Conservation (phyloP, 2,888 invertebrate genomes). For the Deilephila elpenor region DNA sequence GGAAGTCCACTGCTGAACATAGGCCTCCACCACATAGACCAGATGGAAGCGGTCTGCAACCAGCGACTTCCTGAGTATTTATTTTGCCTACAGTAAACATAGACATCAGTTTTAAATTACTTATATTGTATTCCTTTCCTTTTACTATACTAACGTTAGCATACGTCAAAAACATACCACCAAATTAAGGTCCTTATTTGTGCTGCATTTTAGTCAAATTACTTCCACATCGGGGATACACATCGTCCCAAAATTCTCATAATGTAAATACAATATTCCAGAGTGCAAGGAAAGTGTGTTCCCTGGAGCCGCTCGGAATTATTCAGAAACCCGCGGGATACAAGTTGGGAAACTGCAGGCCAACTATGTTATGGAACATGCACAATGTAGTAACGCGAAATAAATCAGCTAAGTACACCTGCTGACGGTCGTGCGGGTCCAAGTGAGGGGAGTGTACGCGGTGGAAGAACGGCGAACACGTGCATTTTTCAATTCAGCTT, state of each 20-base stretch:
- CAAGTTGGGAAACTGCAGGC: neutral
- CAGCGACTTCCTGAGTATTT: too few species aligned
- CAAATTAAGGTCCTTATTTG: too few species aligned
- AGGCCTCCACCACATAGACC: too few species aligned
- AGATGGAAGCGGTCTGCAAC: too few species aligned
- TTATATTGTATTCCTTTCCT: too few species aligned
- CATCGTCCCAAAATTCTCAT: neutral
- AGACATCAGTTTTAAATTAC: too few species aligned
- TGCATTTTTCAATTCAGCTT: neutral
- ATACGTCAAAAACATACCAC: too few species aligned
- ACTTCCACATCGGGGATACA: neutral
- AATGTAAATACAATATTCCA: neutral
- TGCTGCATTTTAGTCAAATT: too few species aligned
- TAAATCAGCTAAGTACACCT: conserved; percentile 19
- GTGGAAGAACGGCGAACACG: neutral
- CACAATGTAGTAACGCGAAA: conserved; percentile 20
- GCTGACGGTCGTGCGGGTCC: neutral
- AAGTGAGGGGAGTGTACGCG: neutral
- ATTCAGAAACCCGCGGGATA: conserved; percentile 15
- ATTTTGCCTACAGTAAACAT: too few species aligned
- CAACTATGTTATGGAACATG: neutral
- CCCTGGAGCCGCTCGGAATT: neutral
- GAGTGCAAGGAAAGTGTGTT: conserved; percentile 7
- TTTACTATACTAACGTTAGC: too few species aligned
- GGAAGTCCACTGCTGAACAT: too few species aligned